Conservation (phyloP, 2,113 vertebrate species). For the Mola mola region DNA sequence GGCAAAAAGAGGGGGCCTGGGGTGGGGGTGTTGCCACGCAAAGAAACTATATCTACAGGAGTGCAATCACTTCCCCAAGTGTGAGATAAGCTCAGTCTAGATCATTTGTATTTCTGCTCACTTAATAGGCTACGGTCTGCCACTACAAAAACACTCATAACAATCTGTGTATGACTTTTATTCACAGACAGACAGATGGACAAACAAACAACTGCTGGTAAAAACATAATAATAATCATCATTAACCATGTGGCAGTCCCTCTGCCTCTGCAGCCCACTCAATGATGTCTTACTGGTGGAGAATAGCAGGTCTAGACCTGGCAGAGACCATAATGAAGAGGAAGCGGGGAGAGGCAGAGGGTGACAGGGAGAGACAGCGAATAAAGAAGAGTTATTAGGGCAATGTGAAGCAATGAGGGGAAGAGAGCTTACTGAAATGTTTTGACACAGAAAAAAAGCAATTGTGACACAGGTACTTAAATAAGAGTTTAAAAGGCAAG, state of each 20-base stretch:
- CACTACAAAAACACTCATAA: neutral
- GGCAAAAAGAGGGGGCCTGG: slow-evolving; percentile 9
- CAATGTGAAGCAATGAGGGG: slow-evolving; percentile 65
- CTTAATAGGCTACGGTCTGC: no score
- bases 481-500: slow-evolving; percentile 56
- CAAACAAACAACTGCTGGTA: neutral
- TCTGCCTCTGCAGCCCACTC: neutral
- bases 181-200: neutral
- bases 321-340: slow-evolving; percentile 51
- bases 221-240: neutral
- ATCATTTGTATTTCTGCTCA: no score
- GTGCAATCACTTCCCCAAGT: slow-evolving; percentile 63
- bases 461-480: slow-evolving; percentile 75
- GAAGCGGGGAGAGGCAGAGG: slow-evolving; percentile 16
- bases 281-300: neutral
- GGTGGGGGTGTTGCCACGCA: slow-evolving; percentile 23
- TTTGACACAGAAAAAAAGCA: slow-evolving; percentile 75
- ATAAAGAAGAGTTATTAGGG: slow-evolving; percentile 74
- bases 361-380: slow-evolving; percentile 31
- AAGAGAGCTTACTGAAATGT: slow-evolving; percentile 68
- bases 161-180: neutral
- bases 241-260: neutral
- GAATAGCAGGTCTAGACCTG: slow-evolving; percentile 32
- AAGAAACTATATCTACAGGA: slow-evolving; percentile 41
- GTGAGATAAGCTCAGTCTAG: slow-evolving; percentile 53